Evolutionary conservation across 2,888 invertebrate genomes (phyloP).

Genomic region (Chrysotoxum bicinctum): DNA sequence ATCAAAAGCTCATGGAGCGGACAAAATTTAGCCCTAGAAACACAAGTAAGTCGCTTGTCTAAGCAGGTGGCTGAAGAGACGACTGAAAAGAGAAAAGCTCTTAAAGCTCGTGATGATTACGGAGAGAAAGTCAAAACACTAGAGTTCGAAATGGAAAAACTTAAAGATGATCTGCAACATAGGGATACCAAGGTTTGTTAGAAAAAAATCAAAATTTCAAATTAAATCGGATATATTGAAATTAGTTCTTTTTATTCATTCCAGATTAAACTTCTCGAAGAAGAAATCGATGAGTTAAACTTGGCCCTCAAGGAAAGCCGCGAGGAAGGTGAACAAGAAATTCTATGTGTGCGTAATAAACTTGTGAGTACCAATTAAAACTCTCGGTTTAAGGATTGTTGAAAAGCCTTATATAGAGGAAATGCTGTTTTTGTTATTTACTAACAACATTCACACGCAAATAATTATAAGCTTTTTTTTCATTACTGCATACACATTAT

Average conservation of each 20-base stretch:
- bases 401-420: background rate
- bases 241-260: slow-evolving; percentile 22
- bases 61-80: slow-evolving; percentile 93
- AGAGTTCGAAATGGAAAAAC: slow-evolving; percentile 79
- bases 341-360: slow-evolving; percentile 83
- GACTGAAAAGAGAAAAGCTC: slow-evolving; percentile 88
- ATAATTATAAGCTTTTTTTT: slow-evolving; percentile 35
- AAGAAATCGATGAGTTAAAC: slow-evolving; percentile 88
- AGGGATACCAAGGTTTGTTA: slow-evolving; percentile 79
- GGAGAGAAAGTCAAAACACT: slow-evolving; percentile 84
- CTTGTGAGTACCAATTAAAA: slow-evolving; percentile 83
- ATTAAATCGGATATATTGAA: background rate
- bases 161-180: slow-evolving; percentile 77
- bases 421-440: slow-evolving; percentile 45
- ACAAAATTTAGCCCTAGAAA: slow-evolving; percentile 93
- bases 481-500: background rate
- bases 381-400: slow-evolving; percentile 73
- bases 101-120: slow-evolving; percentile 86
- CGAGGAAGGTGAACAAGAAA: slow-evolving; percentile 83
- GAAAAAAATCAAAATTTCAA: background rate
- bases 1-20: slow-evolving; percentile 96
- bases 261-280: slow-evolving; percentile 85
- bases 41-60: slow-evolving; percentile 93
- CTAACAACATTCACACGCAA: slow-evolving; percentile 54
- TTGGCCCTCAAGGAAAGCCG: slow-evolving; percentile 84